Conservation (phyloP, 1,140 invertebrate genomes). For the Kradibia gibbosae region DNA sequence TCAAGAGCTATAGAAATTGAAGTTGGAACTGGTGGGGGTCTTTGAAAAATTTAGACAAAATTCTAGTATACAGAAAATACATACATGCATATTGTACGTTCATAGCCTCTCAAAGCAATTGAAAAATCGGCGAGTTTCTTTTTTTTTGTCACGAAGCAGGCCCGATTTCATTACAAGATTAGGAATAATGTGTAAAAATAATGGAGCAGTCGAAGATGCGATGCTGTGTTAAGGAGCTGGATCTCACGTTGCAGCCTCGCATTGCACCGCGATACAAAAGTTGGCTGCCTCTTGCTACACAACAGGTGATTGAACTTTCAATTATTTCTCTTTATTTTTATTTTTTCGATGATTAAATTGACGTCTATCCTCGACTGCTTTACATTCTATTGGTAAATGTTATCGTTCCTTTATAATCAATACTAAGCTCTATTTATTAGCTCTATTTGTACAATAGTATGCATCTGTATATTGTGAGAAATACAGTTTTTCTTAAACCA, state of each 20-base stretch:
- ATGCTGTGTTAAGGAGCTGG: slow-evolving; percentile 67
- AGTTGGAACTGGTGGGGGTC: background rate
- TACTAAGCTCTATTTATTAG: background rate
- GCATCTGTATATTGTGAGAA: too few species aligned
- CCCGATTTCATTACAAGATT: background rate
- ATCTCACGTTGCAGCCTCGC: slow-evolving; percentile 68
- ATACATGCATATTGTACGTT: too few species aligned
- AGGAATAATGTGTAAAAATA: slow-evolving; percentile 52
- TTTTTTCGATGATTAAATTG: too few species aligned
- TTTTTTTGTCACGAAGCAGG: background rate
- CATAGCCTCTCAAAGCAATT: background rate
- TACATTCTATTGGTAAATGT: too few species aligned
- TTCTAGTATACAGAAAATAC: too few species aligned
- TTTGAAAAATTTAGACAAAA: slow-evolving; percentile 5
- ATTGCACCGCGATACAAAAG: slow-evolving; percentile 67
- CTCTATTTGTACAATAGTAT: background rate
- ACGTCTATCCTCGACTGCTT: too few species aligned
- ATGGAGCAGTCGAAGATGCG: slow-evolving; percentile 65
- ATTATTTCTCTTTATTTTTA: background rate
- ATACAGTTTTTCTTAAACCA: background rate
- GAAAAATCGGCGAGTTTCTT: background rate
- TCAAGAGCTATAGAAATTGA: background rate
- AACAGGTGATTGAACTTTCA: slow-evolving; percentile 61
- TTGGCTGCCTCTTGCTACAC: slow-evolving; percentile 69
- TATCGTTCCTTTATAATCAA: too few species aligned